Conservation (phyloP, 2,888 invertebrate genomes). For the Mesorhabditis sp. region DNA sequence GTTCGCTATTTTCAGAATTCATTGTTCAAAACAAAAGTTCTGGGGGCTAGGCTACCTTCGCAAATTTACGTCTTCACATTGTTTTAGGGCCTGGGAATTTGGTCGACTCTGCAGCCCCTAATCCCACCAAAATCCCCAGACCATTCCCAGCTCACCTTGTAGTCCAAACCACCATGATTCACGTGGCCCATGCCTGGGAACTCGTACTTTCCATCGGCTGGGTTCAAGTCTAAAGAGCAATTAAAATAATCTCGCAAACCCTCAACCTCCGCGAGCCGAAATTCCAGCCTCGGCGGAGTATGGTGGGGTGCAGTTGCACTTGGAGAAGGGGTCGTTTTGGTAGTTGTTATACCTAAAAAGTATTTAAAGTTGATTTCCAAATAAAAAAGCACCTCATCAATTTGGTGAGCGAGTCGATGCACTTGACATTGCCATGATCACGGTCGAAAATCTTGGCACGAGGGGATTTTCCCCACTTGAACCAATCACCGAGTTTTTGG, state of each 20-base stretch:
- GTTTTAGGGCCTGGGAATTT: not conserved
- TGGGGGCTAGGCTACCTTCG: no score
- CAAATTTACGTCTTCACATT: no score
- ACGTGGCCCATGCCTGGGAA: constrained; percentile 69
- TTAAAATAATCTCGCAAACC: no score
- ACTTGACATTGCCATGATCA: constrained; percentile 66
- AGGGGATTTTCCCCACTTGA: constrained; percentile 67
- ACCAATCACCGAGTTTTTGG: constrained; percentile 65
- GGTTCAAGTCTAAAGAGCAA: constrained; percentile 67
- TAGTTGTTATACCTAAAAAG: constrained; percentile 69
- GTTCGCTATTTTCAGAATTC: no score
- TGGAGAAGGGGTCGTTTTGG: constrained; percentile 69
- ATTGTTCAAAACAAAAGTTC: not conserved
- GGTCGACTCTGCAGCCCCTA: not conserved
- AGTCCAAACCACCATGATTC: constrained; percentile 71
- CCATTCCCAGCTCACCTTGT: constrained; percentile 64
- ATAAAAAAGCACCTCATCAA: constrained; percentile 61
- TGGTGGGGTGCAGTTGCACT: constrained; percentile 71
- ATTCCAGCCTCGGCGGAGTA: constrained; percentile 72
- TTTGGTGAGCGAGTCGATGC: constrained; percentile 67
- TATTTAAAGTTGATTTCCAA: not conserved
- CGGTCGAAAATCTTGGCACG: constrained; percentile 58
- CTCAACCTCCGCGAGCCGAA: constrained; percentile 65
- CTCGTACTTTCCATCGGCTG: constrained; percentile 70
- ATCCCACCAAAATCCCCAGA: no score